These are phyloP conservation scores for Yponomeuta plumbellus DNA, from an alignment of 2,888 invertebrate species.

Conservation along the genomic window DNA sequence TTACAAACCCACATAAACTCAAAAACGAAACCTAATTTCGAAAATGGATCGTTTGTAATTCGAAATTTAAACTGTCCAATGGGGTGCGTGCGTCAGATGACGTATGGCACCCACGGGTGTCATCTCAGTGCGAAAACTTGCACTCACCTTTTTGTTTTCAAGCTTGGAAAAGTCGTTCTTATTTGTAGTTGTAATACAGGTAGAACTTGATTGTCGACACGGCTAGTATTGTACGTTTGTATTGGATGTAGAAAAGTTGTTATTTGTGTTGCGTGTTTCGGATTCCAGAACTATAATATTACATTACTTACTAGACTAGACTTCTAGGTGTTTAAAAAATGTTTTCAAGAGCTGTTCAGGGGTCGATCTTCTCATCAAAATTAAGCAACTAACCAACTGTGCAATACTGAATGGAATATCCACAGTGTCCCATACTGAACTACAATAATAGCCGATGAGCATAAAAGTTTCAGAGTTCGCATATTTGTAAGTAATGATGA, in stretches of 20 bases:
- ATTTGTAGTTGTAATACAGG: neutral
- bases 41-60: slow-evolving; percentile 51
- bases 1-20: neutral
- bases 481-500: too few relatives aligned
- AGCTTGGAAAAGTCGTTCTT: neutral
- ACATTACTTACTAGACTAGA: too few relatives aligned
- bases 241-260: neutral
- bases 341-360: too few relatives aligned
- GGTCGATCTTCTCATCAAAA: too few relatives aligned
- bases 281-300: too few relatives aligned
- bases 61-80: slow-evolving; percentile 65
- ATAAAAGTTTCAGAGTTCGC: too few relatives aligned
- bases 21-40: slow-evolving; percentile 24
- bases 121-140: slow-evolving; percentile 33
- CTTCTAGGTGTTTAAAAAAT: too few relatives aligned
- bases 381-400: too few relatives aligned
- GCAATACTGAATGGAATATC: too few relatives aligned
- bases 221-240: neutral
- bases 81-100: slow-evolving; percentile 45
- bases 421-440: too few relatives aligned
- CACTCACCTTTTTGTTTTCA: neutral
- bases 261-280: neutral
- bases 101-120: slow-evolving; percentile 61
- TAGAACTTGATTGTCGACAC: neutral
- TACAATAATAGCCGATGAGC: too few relatives aligned